These are phyloP conservation scores for Pristionchus fissidentatus DNA, from an alignment of 2,888 invertebrate species.

Conservation along the genomic window DNA sequence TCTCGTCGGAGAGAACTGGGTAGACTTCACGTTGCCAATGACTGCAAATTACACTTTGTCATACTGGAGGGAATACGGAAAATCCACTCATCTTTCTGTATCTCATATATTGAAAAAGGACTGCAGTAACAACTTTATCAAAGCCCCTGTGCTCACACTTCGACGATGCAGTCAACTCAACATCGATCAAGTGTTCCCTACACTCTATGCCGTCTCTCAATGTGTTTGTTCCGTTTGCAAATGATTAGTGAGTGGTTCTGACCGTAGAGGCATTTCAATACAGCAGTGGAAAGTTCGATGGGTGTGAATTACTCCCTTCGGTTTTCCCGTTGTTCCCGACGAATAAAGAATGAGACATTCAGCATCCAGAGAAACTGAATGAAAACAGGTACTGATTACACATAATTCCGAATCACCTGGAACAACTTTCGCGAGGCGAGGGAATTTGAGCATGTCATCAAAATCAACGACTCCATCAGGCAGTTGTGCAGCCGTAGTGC, in stretches of 20 bases:
- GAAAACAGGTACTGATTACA: neutral
- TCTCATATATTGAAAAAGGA: too few relatives aligned
- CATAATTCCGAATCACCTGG: neutral
- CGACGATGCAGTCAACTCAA: too few relatives aligned
- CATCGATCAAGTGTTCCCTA: too few relatives aligned
- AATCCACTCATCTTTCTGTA: too few relatives aligned
- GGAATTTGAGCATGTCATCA: neutral
- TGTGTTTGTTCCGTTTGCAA: too few relatives aligned
- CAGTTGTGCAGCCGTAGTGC: neutral
- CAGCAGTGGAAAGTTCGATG: slow-evolving; percentile 4
- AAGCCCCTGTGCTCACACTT: too few relatives aligned
- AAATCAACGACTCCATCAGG: neutral
- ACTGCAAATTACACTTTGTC: neutral
- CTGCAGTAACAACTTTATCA: too few relatives aligned
- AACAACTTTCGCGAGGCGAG: neutral
- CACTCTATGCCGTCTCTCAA: too few relatives aligned
- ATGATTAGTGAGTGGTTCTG: neutral
- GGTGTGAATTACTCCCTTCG: slow-evolving; percentile 15
- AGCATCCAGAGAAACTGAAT: neutral
- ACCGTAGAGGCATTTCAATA: neutral
- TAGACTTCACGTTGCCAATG: slow-evolving; percentile 12
- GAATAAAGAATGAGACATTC: neutral
- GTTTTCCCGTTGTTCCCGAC: slow-evolving; percentile 12
- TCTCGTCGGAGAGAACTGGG: neutral
- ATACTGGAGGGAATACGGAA: too few relatives aligned